phyloP scores from a whole-genome alignment of 2,888 invertebrate species.

The Timema cristinae region DNA sequence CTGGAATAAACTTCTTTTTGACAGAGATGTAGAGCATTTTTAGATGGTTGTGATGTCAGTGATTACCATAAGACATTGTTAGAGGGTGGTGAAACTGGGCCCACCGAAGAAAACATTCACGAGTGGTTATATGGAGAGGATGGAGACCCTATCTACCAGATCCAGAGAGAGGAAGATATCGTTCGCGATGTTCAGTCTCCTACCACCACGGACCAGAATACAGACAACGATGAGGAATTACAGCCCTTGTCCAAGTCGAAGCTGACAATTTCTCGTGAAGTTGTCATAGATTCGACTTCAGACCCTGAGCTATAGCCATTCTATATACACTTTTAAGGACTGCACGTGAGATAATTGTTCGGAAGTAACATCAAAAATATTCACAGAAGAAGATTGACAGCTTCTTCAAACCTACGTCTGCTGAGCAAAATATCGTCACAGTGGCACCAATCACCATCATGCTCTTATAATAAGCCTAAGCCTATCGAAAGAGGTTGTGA shows the following conservation, averaged over 20 bases:
- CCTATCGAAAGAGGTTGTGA: no score
- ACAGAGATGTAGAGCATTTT: not conserved
- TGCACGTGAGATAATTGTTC: no score
- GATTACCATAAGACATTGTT: not conserved
- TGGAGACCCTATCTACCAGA: not conserved
- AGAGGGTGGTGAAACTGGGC: not conserved
- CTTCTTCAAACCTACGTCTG: no score
- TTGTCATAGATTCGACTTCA: not conserved
- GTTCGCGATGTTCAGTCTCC: not conserved
- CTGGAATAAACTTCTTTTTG: constrained; percentile 8
- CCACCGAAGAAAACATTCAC: not conserved
- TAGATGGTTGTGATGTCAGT: not conserved
- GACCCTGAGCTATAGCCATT: not conserved
- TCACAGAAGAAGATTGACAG: no score
- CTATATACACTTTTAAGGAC: not conserved
- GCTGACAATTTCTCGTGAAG: not conserved
- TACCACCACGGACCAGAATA: not conserved
- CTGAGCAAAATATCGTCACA: no score
- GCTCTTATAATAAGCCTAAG: no score
- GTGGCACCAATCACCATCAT: no score
- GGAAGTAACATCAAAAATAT: no score
- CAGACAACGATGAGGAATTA: not conserved
- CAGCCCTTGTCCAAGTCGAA: not conserved
- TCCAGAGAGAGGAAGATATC: not conserved
- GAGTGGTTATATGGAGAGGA: not conserved